A percentile compares a stretch with the other conserved stretches of the same genome.
phyloP scores from a whole-genome alignment of 2,113 vertebrate genomes.

The Corapipo altera region DNA sequence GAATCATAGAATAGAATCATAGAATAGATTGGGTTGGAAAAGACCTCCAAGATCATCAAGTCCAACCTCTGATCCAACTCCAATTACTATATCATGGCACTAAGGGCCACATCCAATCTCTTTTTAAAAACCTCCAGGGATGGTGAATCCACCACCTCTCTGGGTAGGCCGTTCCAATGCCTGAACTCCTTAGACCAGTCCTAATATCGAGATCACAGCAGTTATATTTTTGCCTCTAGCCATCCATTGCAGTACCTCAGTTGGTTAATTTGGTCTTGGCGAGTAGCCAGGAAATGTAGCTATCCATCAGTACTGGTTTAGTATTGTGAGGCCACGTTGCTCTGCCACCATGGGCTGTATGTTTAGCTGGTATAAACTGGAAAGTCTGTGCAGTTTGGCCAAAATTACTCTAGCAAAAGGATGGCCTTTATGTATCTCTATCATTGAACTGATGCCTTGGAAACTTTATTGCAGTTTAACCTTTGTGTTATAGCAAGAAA shows the following conservation, averaged over 20 bases:
- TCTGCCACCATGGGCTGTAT: not conserved
- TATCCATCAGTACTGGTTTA: not conserved
- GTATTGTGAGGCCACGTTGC: not conserved
- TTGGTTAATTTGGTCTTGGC: not conserved
- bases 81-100: no score
- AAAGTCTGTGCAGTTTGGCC: not conserved
- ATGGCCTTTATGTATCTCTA: not conserved
- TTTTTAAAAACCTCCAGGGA: no score
- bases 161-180: no score
- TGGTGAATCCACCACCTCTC: no score
- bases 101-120: no score
- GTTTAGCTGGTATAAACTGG: not conserved
- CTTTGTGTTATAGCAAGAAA: slow-evolving; percentile 29
- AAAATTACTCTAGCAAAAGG: slow-evolving; percentile 8
- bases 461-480: slow-evolving; percentile 40
- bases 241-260: not conserved
- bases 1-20: no score
- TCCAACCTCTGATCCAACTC: no score
- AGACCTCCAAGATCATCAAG: no score
- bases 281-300: not conserved
- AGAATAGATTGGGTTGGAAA: no score
- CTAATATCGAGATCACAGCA: not conserved
- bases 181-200: not conserved
- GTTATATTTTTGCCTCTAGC: not conserved
- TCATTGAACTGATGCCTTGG: not conserved